Percentiles rank a stretch among this genome's conserved stretches.
phyloP scores from a whole-genome alignment of 2,797 vertebrate genomes.

The Etheostoma nigrum region DNA sequence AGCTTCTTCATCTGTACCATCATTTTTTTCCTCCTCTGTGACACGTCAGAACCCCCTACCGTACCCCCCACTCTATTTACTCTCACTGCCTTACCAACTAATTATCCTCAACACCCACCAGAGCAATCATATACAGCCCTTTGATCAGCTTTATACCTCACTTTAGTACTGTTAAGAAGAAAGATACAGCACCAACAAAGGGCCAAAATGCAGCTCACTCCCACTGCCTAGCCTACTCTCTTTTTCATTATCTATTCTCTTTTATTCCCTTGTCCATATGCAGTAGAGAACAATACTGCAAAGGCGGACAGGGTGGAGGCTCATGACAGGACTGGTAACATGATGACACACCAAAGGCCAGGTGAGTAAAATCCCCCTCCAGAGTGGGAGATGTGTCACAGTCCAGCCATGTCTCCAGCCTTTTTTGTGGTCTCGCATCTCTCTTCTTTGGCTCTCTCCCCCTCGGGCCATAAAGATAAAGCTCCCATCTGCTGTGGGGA shows the following conservation, averaged over 20 bases:
- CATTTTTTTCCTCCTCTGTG: constrained; percentile 30
- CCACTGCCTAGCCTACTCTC: constrained; percentile 66
- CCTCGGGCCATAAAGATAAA: constrained; percentile 77
- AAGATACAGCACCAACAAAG: constrained; percentile 73
- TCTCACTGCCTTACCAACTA: constrained; percentile 18
- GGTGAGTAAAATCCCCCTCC: constrained; percentile 72
- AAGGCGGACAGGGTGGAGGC: constrained; percentile 75
- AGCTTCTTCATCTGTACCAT: constrained; percentile 31
- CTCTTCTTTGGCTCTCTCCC: constrained; percentile 55
- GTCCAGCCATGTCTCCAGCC: constrained; percentile 73
- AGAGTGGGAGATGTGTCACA: constrained; percentile 84
- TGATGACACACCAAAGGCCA: constrained; percentile 85
- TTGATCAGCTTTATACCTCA: constrained; percentile 80
- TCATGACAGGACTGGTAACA: constrained; percentile 81
- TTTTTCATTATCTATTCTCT: constrained; percentile 71
- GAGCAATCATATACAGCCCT: constrained; percentile 62
- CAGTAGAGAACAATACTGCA: constrained; percentile 71
- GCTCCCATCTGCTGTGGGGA: constrained; percentile 82
- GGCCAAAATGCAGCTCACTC: constrained; percentile 71
- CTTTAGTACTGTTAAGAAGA: constrained; percentile 67
- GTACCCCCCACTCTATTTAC: constrained; percentile 37
- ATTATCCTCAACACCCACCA: constrained; percentile 56
- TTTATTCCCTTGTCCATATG: constrained; percentile 73
- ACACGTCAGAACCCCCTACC: constrained; percentile 8
- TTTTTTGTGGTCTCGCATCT: constrained; percentile 81